phyloP scores from a whole-genome alignment of 2,888 invertebrate species.

The Scaptomyza polygonia region DNA sequence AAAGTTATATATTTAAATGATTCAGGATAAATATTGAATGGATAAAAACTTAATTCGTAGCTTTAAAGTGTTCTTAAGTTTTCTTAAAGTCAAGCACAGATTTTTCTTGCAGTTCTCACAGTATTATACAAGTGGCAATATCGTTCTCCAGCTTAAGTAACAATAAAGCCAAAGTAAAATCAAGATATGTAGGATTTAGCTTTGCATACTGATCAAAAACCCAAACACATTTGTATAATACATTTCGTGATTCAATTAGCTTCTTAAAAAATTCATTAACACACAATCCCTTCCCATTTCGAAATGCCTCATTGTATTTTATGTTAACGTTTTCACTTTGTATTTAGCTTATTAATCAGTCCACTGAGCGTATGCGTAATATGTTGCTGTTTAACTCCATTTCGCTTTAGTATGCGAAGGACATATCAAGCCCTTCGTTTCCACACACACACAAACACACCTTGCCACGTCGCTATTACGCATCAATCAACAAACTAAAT shows the following conservation, averaged over 20 bases:
- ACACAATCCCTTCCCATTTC: not conserved
- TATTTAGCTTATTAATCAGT: conserved; percentile 26
- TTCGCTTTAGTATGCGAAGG: conserved; percentile 34
- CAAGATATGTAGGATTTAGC: too few relatives aligned
- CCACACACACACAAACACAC: not conserved
- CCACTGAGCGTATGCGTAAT: conserved; percentile 41
- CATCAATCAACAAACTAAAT: conserved; percentile 69
- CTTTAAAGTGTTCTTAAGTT: too few relatives aligned
- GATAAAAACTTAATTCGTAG: too few relatives aligned
- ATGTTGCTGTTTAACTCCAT: conserved; percentile 11
- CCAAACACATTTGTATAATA: not conserved
- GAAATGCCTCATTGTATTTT: not conserved
- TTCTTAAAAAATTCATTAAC: not conserved
- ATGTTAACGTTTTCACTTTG: not conserved
- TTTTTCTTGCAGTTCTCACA: too few relatives aligned
- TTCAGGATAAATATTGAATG: too few relatives aligned
- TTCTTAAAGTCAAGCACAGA: too few relatives aligned
- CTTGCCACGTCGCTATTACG: conserved; percentile 2
- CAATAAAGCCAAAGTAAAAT: too few relatives aligned
- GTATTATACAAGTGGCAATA: too few relatives aligned
- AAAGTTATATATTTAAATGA: too few relatives aligned
- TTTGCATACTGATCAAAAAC: not conserved
- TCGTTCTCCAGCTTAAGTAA: too few relatives aligned
- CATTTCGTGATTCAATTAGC: conserved; percentile 1
- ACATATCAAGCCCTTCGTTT: not conserved